Conservation (phyloP, 2,797 vertebrate species). For the Busarellus nigricollis region DNA sequence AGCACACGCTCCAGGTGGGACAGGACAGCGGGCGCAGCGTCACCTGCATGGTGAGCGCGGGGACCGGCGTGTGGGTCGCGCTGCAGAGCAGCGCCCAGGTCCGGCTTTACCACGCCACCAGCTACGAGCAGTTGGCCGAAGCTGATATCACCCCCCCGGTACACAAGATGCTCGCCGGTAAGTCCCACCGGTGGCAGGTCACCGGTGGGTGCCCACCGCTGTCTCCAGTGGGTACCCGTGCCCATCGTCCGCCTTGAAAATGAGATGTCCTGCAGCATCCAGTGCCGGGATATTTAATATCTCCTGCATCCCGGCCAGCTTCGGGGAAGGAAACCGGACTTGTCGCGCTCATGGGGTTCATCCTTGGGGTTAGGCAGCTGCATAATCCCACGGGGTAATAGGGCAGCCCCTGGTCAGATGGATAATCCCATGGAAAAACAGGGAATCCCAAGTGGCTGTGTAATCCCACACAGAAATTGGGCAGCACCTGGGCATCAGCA, state of each 20-base stretch:
- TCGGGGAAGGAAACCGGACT: fast-evolving
- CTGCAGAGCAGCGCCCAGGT: conserved; percentile 94
- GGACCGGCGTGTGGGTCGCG: conserved; percentile 90
- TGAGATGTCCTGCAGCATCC: fast-evolving
- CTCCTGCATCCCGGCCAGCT: neutral
- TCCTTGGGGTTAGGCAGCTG: neutral
- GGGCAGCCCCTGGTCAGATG: neutral
- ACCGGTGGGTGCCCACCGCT: neutral
- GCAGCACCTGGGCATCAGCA: neutral
- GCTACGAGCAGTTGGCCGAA: conserved; percentile 90
- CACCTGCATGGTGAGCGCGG: conserved; percentile 91
- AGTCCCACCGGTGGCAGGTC: neutral
- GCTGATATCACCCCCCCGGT: conserved; percentile 95
- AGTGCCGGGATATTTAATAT: fast-evolving
- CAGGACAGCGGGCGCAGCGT: conserved; percentile 90
- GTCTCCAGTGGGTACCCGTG: fast-evolving
- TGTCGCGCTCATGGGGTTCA: fast-evolving
- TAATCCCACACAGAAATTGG: neutral
- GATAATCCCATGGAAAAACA: neutral
- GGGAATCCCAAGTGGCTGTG: too few relatives aligned
- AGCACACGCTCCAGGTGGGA: conserved; percentile 91
- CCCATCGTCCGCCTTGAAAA: too few relatives aligned
- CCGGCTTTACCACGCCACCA: conserved; percentile 89
- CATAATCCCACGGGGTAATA: fast-evolving
- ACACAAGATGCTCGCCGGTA: conserved; percentile 98